phyloP scores from a whole-genome alignment of 1,140 invertebrate species.

The Meloidogyne chitwoodi region DNA sequence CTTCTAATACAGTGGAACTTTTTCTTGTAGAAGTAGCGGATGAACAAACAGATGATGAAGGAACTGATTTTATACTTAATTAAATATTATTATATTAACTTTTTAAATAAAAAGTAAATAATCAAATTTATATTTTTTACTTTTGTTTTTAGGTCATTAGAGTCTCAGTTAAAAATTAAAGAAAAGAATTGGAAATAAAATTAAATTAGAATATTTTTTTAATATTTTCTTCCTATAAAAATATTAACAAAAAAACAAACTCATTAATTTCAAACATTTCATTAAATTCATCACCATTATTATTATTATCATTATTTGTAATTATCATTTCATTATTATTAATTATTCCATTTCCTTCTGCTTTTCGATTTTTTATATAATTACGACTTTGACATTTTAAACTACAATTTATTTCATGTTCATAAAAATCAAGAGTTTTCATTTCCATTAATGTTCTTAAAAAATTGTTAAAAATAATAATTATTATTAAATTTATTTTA shows the following conservation, averaged over 20 bases:
- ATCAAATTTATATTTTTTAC: too few relatives aligned
- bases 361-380: conserved; percentile 46
- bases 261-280: conserved; percentile 1
- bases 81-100: too few relatives aligned
- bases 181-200: too few relatives aligned
- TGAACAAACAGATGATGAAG: conserved; percentile 14
- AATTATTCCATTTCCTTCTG: conserved; percentile 16
- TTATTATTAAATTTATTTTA: neutral
- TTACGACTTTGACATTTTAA: conserved; percentile 46
- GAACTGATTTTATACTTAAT: conserved; percentile 5
- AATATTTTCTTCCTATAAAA: too few relatives aligned
- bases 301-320: neutral
- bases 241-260: too few relatives aligned
- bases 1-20: conserved; percentile 44
- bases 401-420: conserved; percentile 55
- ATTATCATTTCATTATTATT: neutral
- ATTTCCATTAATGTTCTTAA: conserved; percentile 61
- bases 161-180: too few relatives aligned
- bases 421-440: conserved; percentile 60
- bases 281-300: neutral
- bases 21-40: conserved; percentile 31
- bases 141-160: too few relatives aligned
- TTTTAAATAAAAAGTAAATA: too few relatives aligned
- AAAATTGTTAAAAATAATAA: neutral
- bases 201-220: too few relatives aligned